These are phyloP conservation scores for Hypothenemus hampei DNA, from an alignment of 1,140 invertebrate genomes.

Conservation along the genomic window DNA sequence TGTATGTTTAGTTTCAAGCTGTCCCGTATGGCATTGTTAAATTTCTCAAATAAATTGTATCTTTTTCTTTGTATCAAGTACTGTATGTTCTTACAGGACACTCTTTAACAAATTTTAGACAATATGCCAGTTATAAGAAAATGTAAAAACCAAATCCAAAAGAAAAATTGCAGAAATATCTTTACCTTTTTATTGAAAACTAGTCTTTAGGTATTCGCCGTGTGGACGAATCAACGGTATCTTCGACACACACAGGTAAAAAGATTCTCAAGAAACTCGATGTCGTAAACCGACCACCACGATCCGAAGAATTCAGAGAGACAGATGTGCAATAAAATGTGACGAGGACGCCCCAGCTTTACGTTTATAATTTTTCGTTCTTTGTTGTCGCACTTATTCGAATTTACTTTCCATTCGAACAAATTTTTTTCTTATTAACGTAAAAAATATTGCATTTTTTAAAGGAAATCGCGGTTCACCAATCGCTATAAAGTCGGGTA, in stretches of 20 bases:
- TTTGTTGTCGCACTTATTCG: too few relatives aligned
- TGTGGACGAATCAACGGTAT: constrained; percentile 6
- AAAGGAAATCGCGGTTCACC: too few relatives aligned
- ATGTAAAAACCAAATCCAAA: background rate
- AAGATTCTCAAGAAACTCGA: background rate
- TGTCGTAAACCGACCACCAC: background rate
- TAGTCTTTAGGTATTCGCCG: background rate
- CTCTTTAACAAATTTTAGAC: background rate
- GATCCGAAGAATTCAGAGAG: background rate
- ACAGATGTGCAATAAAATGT: background rate
- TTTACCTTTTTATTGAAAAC: constrained; percentile 7
- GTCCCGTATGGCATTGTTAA: too few relatives aligned
- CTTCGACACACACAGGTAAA: background rate
- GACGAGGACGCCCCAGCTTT: too few relatives aligned
- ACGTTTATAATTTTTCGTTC: too few relatives aligned
- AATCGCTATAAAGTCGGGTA: constrained; percentile 2
- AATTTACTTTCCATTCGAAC: too few relatives aligned
- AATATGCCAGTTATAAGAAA: background rate
- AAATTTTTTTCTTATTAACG: too few relatives aligned
- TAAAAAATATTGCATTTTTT: too few relatives aligned
- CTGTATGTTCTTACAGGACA: background rate
- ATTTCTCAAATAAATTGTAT: too few relatives aligned
- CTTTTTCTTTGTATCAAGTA: too few relatives aligned
- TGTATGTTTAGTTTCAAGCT: too few relatives aligned
- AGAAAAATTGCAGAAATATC: too few relatives aligned